These are phyloP conservation scores for Ylistrum balloti DNA, from an alignment of 1,140 invertebrate genomes.

Conservation along the genomic window DNA sequence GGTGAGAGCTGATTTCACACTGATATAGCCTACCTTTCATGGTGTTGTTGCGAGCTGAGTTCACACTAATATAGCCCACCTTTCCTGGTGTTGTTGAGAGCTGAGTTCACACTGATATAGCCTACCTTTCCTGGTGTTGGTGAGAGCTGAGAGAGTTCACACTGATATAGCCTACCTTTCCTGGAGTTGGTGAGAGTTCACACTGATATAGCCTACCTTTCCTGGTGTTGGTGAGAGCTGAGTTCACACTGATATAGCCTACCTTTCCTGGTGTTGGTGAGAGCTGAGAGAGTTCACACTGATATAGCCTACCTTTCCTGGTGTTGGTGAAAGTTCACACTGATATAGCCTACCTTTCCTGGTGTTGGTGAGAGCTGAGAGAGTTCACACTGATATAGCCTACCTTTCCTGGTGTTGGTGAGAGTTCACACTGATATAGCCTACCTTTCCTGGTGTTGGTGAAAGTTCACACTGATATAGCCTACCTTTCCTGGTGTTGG, in stretches of 20 bases:
- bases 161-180: too few relatives aligned
- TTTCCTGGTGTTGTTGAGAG: conserved; percentile 63
- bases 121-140: too few relatives aligned
- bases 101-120: too few relatives aligned
- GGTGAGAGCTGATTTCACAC: too few relatives aligned
- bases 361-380: conserved; percentile 68
- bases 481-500: too few relatives aligned
- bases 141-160: too few relatives aligned
- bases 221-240: too few relatives aligned
- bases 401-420: conserved; percentile 44
- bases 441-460: too few relatives aligned
- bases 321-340: conserved; percentile 77
- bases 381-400: too few relatives aligned
- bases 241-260: not conserved
- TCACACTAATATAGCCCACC: not conserved
- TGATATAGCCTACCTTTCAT: not conserved
- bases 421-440: conserved; percentile 67
- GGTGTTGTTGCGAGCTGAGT: conserved; percentile 67
- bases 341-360: not conserved
- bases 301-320: conserved; percentile 63
- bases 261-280: conserved; percentile 55
- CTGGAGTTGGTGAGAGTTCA: too few relatives aligned
- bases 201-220: too few relatives aligned
- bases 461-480: too few relatives aligned
- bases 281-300: conserved; percentile 45